Conservation (phyloP, 2,113 vertebrate genomes). For the Talpa occidentalis region DNA sequence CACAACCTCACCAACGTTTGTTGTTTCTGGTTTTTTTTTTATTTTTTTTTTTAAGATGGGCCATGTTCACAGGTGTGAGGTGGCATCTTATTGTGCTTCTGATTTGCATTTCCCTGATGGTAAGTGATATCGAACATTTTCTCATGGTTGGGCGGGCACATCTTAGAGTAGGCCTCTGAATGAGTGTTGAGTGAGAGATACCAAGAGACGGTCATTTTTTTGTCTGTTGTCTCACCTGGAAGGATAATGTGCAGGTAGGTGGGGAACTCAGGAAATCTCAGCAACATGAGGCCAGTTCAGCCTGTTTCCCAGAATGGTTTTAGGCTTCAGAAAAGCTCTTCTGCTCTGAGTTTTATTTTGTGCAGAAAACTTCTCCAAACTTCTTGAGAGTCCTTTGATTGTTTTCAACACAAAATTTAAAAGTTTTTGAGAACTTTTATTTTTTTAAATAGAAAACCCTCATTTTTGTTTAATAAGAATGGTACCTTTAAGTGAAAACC, state of each 20-base stretch:
- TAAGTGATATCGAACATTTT: too few species aligned
- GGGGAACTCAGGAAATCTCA: background rate
- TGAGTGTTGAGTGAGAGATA: background rate
- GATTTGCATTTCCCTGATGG: too few species aligned
- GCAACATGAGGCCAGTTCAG: background rate
- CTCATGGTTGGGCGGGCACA: background rate
- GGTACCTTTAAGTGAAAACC: background rate
- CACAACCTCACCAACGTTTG: too few species aligned
- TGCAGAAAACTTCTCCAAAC: background rate
- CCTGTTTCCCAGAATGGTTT: background rate
- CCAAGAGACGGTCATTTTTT: background rate
- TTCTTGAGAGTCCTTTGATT: background rate
- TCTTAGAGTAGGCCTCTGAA: background rate
- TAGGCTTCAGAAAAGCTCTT: background rate
- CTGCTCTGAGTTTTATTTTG: background rate
- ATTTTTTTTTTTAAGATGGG: too few species aligned
- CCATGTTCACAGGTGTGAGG: too few species aligned
- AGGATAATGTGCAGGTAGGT: background rate
- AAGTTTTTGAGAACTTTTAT: background rate
- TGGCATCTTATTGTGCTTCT: too few species aligned
- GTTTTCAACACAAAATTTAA: background rate
- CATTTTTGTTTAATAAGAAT: conserved; percentile 10
- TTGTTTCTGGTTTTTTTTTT: too few species aligned
- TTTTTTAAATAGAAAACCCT: background rate
- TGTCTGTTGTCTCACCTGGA: background rate